Evolutionary conservation across 2,113 vertebrate genomes (phyloP).

Genomic region (Callipepla squamata): DNA sequence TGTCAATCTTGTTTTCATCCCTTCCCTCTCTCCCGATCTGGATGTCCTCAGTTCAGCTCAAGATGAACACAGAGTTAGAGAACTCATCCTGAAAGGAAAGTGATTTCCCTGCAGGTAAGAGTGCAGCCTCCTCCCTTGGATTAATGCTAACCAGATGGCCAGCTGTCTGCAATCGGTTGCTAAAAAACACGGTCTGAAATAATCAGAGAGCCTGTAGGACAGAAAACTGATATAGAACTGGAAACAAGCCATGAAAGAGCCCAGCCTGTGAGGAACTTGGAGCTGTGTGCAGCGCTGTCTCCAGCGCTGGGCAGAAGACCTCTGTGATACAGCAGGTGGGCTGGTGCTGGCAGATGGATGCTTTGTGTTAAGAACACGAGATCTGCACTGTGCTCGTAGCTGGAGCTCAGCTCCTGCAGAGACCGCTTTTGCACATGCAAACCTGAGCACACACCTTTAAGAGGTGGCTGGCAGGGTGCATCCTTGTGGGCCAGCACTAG

Average conservation of each 20-base stretch:
- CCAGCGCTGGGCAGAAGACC: background rate
- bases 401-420: background rate
- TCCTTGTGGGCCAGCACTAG: rapidly evolving
- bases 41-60: background rate
- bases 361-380: background rate
- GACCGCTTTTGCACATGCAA: background rate
- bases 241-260: background rate
- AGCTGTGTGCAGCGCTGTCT: background rate
- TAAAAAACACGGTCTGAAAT: slow-evolving; percentile 20
- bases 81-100: background rate
- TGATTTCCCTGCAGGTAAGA: background rate
- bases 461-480: background rate
- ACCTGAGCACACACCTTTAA: background rate
- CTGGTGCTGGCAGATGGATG: background rate
- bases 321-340: background rate
- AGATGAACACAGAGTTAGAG: background rate
- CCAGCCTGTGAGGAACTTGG: background rate
- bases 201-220: background rate
- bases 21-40: background rate
- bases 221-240: background rate
- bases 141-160: background rate
- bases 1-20: background rate
- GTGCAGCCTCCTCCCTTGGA: background rate
- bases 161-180: background rate
- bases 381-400: background rate